phyloP scores from a whole-genome alignment of 2,113 vertebrate genomes.

The Gopherus flavomarginatus region DNA sequence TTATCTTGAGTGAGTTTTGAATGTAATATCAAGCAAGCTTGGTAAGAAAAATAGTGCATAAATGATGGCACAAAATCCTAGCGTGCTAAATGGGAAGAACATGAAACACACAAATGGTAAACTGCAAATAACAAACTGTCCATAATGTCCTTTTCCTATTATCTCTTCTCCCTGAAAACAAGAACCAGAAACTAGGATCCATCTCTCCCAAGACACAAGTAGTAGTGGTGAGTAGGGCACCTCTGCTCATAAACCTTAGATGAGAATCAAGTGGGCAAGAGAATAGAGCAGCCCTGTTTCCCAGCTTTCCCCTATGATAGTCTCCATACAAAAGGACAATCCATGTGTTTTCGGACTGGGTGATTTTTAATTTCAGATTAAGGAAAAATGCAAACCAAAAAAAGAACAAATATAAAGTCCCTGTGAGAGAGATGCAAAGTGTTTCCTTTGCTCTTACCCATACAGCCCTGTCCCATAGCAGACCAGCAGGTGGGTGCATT shows the following conservation, averaged over 20 bases:
- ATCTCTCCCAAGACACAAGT: constrained; percentile 4
- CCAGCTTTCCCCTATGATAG: fast-evolving
- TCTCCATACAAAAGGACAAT: background rate
- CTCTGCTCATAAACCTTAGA: background rate
- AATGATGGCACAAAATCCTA: background rate
- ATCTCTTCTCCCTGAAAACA: background rate
- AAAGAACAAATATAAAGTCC: background rate
- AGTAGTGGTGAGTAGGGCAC: constrained; percentile 32
- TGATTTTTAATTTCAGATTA: background rate
- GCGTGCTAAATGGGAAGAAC: background rate
- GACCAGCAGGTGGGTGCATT: background rate
- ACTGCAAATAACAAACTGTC: background rate
- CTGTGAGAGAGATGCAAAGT: background rate
- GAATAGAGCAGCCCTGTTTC: fast-evolving
- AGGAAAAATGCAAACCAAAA: background rate
- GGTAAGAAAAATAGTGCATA: fast-evolving
- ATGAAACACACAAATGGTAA: background rate
- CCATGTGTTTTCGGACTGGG: fast-evolving
- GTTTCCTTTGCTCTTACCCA: background rate
- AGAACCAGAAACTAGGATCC: constrained; percentile 51
- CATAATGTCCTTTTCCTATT: background rate
- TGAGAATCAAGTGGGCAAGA: background rate
- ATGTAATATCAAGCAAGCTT: background rate
- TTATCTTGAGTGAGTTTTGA: background rate
- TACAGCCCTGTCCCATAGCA: background rate